Conservation (phyloP, 2,888 invertebrate genomes). For the Creontiades dilutus region DNA sequence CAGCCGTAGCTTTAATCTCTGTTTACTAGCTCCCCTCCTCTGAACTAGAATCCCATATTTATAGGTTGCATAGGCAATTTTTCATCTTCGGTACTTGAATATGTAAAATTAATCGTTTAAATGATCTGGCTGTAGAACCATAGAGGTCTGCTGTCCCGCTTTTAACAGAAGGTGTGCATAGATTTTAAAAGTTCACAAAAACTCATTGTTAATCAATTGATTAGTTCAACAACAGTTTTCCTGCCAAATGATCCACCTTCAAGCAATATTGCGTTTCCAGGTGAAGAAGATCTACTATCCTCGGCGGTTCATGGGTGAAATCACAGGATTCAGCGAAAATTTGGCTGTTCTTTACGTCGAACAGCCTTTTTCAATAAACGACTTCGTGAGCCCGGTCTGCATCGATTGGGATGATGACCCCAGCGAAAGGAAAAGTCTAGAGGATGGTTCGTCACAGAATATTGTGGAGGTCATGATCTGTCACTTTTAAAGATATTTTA, state of each 20-base stretch:
- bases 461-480: neutral
- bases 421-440: neutral
- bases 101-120: too few relatives aligned
- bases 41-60: too few relatives aligned
- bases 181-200: too few relatives aligned
- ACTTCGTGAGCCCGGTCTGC: constrained; percentile 26
- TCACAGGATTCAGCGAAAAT: constrained; percentile 6
- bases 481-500: too few relatives aligned
- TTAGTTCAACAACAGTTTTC: neutral
- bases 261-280: neutral
- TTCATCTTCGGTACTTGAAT: too few relatives aligned
- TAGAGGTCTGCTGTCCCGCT: too few relatives aligned
- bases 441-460: neutral
- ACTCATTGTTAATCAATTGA: too few relatives aligned
- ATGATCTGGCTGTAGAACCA: too few relatives aligned
- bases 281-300: constrained; percentile 48
- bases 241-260: neutral
- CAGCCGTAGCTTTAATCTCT: too few relatives aligned
- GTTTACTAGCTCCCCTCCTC: too few relatives aligned
- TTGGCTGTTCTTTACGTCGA: constrained; percentile 20
- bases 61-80: too few relatives aligned
- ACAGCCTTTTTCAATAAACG: neutral
- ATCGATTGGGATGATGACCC: constrained; percentile 10
- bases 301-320: constrained; percentile 3
- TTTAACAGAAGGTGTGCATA: too few relatives aligned